Evolutionary conservation across 1,140 invertebrate species (phyloP).

Genomic region (Babylonia areolata): DNA sequence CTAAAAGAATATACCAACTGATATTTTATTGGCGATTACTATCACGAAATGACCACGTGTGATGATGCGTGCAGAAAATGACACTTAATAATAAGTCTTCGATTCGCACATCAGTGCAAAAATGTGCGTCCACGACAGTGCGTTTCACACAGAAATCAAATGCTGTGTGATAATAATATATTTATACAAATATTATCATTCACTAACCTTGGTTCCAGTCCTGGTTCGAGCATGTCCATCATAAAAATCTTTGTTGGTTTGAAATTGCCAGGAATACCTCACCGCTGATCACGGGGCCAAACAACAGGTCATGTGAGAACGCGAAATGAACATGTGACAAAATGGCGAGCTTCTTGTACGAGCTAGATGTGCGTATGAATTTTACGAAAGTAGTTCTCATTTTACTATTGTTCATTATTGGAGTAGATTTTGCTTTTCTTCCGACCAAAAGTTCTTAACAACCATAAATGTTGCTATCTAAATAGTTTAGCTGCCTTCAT

Average conservation of each 20-base stretch:
- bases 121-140: conserved; percentile 28
- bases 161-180: conserved; percentile 19
- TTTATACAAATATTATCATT: conserved; percentile 13
- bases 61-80: too few relatives aligned
- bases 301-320: conserved; percentile 78
- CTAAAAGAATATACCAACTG: neutral
- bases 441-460: neutral
- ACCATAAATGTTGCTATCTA: neutral
- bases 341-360: conserved; percentile 57
- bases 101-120: conserved; percentile 18
- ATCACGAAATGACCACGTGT: conserved; percentile 26
- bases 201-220: conserved; percentile 74
- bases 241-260: conserved; percentile 67
- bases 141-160: conserved; percentile 20
- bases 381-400: neutral
- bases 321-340: conserved; percentile 75
- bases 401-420: neutral
- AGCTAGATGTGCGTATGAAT: conserved; percentile 18
- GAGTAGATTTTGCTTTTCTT: neutral
- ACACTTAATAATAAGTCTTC: too few relatives aligned
- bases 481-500: neutral
- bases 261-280: conserved; percentile 77
- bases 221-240: conserved; percentile 76
- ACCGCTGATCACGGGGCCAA: conserved; percentile 77
- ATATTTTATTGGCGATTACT: neutral